Evolutionary conservation across 2,888 invertebrate genomes (phyloP), one percentile per base, ranked within the genome.

Genomic region (Julus scanicus): DNA sequence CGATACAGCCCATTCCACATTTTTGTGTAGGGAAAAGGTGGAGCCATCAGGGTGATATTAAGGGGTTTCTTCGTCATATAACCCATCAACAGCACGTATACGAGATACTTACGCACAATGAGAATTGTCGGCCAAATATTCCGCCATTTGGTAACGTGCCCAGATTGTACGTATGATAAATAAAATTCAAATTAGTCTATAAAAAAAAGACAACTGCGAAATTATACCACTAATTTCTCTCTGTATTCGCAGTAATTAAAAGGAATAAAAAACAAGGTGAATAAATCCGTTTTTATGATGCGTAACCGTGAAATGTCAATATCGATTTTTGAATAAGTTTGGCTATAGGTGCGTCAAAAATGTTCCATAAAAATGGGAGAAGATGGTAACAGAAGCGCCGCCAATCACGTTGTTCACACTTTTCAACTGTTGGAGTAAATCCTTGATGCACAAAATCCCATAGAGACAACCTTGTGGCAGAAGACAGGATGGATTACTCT

Each of bases 21-120:
- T 63, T 63, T 63, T 63, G 63, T 63, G 71, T 29, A 20, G 71
- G 71, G 71, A 71, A 71, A 71, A 71, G 71, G n/a, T 29, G 29
- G n/a, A 71, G 20, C n/a, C 71, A 71, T 29, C 20, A 9, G 71
- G 71, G 71, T 29, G 71, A 29, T 29, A 57, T 71, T 29, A 29
- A 29, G 71, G n/a, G 29, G n/a, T 71, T 71, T 71, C 20, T 71
- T 29, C 71, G 71, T n/a, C n/a, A 9, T 71, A 71, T 17, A 57
- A 1, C 17, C 57, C 57, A 17, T 4, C 17, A 57, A 71, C 71
- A 71, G 29, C 71, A 6, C 20, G 9, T 71, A 29, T 71, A n/a
- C 71, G 5, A 71, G 8, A 71, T 71, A 71, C 71, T 71, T 29
- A 71, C 71, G n/a, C 71, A 29, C 71, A 71, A 71, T n/a, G 63